These are phyloP conservation scores for Pegea sp. DNA, from an alignment of 23 tunicate species.

Conservation along the genomic window DNA sequence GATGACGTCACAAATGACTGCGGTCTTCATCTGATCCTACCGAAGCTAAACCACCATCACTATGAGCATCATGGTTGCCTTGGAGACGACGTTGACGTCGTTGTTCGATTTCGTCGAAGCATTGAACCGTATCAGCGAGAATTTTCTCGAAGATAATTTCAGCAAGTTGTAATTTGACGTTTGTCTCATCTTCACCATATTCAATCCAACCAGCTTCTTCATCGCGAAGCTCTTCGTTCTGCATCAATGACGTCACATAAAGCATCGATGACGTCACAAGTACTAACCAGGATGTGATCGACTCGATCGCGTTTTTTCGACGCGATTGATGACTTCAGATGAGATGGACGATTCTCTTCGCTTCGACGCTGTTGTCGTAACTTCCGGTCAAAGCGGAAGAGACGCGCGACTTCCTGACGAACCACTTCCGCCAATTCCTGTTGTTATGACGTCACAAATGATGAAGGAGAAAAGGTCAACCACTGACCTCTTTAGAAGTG, in stretches of 20 bases:
- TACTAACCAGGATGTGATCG: slow-evolving; percentile 44
- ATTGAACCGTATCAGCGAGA: slow-evolving; percentile 25
- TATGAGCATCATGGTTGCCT: too few relatives aligned
- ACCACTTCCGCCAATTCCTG: slow-evolving; percentile 19
- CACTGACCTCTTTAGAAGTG: slow-evolving; percentile 25
- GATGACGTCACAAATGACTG: too few relatives aligned
- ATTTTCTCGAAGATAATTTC: slow-evolving; percentile 45
- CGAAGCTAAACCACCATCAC: too few relatives aligned
- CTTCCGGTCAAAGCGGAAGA: slow-evolving; percentile 3
- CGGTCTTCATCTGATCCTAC: too few relatives aligned
- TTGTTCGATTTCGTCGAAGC: slow-evolving; percentile 10
- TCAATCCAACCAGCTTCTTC: slow-evolving; percentile 78
- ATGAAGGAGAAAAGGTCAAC: not conserved
- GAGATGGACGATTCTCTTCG: too few relatives aligned
- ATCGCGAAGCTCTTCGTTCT: slow-evolving; percentile 56
- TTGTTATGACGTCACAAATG: not conserved
- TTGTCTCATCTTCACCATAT: slow-evolving; percentile 49
- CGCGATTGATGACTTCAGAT: too few relatives aligned
- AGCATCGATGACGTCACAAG: too few relatives aligned
- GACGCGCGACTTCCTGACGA: slow-evolving; percentile 13
- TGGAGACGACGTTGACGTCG: not conserved
- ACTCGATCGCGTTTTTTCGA: slow-evolving; percentile 11
- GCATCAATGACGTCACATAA: too few relatives aligned
- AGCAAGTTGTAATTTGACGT: slow-evolving; percentile 54
- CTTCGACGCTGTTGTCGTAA: slow-evolving; percentile 4